These are phyloP conservation scores for Odocoileus virginianus DNA, from an alignment of 2,113 vertebrate species.

Conservation along the genomic window DNA sequence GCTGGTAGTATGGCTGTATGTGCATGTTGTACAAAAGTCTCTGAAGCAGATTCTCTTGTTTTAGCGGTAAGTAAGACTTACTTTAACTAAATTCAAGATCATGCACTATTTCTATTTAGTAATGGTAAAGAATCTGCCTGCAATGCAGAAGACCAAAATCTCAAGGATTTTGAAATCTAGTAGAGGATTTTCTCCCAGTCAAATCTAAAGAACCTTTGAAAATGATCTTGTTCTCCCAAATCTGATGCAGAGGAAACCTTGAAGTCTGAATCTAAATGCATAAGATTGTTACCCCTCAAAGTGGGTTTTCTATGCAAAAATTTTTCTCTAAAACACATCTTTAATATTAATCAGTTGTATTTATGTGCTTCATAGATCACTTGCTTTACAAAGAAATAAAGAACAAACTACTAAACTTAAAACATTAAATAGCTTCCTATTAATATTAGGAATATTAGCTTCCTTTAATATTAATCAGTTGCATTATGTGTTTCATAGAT, in stretches of 20 bases:
- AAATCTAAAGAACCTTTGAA: neutral
- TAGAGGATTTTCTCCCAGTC: neutral
- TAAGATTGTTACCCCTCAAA: neutral
- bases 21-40: neutral
- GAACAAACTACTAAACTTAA: neutral
- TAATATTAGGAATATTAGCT: neutral
- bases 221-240: neutral
- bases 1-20: slow-evolving; percentile 42
- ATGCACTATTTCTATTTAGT: neutral
- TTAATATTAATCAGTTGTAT: neutral
- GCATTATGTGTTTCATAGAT: neutral
- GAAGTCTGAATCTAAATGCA: neutral
- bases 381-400: neutral
- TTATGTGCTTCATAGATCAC: neutral
- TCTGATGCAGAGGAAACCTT: neutral
- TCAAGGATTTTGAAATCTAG: neutral
- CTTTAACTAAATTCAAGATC: neutral
- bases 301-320: neutral
- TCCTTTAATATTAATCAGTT: neutral
- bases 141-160: neutral
- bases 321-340: neutral
- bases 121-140: neutral
- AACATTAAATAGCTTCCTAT: neutral
- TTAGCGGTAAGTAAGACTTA: slow-evolving; percentile 58
- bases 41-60: neutral